phyloP scores from a whole-genome alignment of 2,797 vertebrate species.

The Nasua narica region DNA sequence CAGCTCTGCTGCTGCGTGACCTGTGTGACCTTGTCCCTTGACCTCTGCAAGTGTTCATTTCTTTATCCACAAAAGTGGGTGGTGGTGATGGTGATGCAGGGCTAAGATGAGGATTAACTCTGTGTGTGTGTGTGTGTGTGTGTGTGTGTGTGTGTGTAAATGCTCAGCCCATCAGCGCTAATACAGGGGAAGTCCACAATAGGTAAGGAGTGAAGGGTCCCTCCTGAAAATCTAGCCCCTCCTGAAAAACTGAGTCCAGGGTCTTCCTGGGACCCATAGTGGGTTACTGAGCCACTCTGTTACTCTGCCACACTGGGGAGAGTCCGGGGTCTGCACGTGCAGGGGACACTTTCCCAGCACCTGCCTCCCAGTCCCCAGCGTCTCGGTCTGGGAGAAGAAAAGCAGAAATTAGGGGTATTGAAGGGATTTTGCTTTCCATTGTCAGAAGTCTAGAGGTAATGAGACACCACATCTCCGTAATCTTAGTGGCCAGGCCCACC shows the following conservation, averaged over 20 bases:
- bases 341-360: neutral
- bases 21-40: neutral
- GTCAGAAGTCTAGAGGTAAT: neutral
- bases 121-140: neutral
- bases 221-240: neutral
- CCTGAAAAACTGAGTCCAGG: neutral
- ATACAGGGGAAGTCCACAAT: neutral
- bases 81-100: neutral
- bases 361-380: neutral
- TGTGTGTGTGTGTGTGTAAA: neutral
- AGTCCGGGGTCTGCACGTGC: too few relatives aligned
- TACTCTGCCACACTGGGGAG: too few relatives aligned
- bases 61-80: too few relatives aligned
- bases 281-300: neutral
- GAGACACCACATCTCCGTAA: fast-evolving
- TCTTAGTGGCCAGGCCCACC: fast-evolving
- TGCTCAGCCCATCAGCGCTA: neutral
- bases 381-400: neutral
- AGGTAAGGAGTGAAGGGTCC: neutral
- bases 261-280: neutral
- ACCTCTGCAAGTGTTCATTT: neutral
- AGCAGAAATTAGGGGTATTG: neutral
- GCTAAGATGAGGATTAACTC: neutral
- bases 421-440: neutral
- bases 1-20: neutral